These are phyloP conservation scores for Watsonalla cultraria DNA, from an alignment of 2,888 invertebrate genomes.

Conservation along the genomic window DNA sequence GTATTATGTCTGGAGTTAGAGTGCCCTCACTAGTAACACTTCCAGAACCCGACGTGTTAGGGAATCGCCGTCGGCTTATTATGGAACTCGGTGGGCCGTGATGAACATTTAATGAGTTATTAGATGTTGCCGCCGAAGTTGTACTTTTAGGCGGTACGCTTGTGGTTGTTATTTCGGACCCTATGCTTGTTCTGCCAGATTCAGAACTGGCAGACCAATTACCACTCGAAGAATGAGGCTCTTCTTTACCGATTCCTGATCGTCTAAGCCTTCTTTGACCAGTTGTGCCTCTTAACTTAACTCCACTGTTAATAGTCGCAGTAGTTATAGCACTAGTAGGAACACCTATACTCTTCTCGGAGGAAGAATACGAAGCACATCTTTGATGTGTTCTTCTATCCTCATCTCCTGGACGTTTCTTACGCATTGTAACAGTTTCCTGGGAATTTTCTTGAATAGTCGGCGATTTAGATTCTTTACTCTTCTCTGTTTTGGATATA, in stretches of 20 bases:
- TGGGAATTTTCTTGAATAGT: conserved; percentile 69
- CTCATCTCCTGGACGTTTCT: conserved; percentile 79
- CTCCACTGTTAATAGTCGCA: conserved; percentile 79
- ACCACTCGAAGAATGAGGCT: conserved; percentile 93
- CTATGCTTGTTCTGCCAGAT: conserved; percentile 90
- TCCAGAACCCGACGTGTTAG: conserved; percentile 88
- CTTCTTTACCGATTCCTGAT: conserved; percentile 84
- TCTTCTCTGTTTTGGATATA: conserved; percentile 56
- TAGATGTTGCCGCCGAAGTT: conserved; percentile 83
- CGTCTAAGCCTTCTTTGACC: conserved; percentile 84
- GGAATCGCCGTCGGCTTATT: conserved; percentile 81
- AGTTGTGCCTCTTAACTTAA: conserved; percentile 87
- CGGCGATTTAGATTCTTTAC: conserved; percentile 61
- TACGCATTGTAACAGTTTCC: conserved; percentile 82
- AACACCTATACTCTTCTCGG: conserved; percentile 83
- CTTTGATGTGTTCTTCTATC: conserved; percentile 86
- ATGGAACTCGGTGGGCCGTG: conserved; percentile 84
- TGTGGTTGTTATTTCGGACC: conserved; percentile 87
- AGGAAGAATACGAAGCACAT: conserved; percentile 88
- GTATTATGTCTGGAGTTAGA: conserved; percentile 89
- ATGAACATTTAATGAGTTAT: conserved; percentile 81
- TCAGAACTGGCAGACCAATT: conserved; percentile 97
- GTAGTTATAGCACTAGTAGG: conserved; percentile 74
- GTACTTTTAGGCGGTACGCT: conserved; percentile 85
- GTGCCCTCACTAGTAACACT: conserved; percentile 92